Evolutionary conservation across 1,140 invertebrate genomes (phyloP).

Genomic region (Bactericera cockerelli): DNA sequence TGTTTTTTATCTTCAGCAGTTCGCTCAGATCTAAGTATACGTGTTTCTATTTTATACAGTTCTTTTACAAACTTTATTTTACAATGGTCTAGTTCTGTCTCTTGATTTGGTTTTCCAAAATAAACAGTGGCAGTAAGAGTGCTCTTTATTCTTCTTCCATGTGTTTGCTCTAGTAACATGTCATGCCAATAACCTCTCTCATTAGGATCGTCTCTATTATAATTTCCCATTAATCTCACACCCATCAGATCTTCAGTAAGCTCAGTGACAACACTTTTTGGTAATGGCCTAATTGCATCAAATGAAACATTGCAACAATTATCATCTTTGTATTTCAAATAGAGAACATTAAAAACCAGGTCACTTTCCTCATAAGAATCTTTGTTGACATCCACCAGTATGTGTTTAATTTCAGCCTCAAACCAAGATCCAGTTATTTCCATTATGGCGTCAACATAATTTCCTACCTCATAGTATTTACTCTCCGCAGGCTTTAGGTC

Average conservation of each 20-base stretch:
- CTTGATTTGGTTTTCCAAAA: conserved; percentile 23
- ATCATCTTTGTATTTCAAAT: not conserved
- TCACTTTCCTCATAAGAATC: conserved; percentile 28
- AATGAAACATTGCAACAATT: not conserved
- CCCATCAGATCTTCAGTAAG: conserved; percentile 40
- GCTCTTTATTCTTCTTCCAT: conserved; percentile 21
- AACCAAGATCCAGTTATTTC: conserved; percentile 41
- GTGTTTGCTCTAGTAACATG: conserved; percentile 32
- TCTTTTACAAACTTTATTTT: conserved; percentile 35
- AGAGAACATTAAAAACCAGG: conserved; percentile 13
- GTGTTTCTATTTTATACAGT: conserved; percentile 36
- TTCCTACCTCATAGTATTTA: conserved; percentile 35
- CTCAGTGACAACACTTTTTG: conserved; percentile 30
- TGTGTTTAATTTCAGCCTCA: conserved; percentile 39
- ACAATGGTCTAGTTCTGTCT: conserved; percentile 31
- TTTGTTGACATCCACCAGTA: conserved; percentile 24
- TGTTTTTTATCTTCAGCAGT: conserved; percentile 25
- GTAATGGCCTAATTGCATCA: conserved; percentile 1
- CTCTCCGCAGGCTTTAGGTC: no score
- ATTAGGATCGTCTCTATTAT: conserved; percentile 52
- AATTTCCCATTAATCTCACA: conserved; percentile 54
- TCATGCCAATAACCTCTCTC: conserved; percentile 63
- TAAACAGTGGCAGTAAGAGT: conserved; percentile 28
- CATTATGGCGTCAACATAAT: conserved; percentile 50
- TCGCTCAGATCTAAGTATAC: conserved; percentile 29